Evolutionary conservation across 2,888 invertebrate genomes (phyloP).

Genomic region (Rhyacophila evoluta): DNA sequence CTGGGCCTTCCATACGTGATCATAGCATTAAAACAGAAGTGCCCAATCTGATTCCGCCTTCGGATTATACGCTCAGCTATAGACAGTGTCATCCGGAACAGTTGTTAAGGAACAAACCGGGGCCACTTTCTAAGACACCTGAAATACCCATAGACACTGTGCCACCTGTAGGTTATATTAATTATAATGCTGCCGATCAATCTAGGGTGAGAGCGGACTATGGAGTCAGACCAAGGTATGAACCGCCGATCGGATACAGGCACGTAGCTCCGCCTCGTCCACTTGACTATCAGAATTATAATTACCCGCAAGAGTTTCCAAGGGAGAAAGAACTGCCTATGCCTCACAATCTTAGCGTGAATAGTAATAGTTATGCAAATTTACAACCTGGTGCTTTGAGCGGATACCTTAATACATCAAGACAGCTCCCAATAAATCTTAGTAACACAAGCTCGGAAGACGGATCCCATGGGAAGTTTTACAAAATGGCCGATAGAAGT

Average conservation of each 20-base stretch:
- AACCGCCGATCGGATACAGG: neutral
- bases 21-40: neutral
- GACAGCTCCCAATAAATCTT: slow-evolving; percentile 64
- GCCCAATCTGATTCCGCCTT: neutral
- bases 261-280: neutral
- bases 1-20: neutral
- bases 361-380: neutral
- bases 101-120: neutral
- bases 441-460: slow-evolving; percentile 61
- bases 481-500: neutral
- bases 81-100: neutral
- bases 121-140: neutral
- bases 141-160: neutral
- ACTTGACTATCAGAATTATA: neutral
- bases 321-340: neutral
- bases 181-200: neutral
- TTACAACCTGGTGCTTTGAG: neutral
- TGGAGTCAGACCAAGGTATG: neutral
- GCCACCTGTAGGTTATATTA: neutral
- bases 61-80: neutral
- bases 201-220: neutral
- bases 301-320: neutral
- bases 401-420: neutral
- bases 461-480: neutral
- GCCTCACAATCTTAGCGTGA: slow-evolving; percentile 41